Evolutionary conservation across 2,113 vertebrate genomes (phyloP).

Genomic region (Aythya baeri): DNA sequence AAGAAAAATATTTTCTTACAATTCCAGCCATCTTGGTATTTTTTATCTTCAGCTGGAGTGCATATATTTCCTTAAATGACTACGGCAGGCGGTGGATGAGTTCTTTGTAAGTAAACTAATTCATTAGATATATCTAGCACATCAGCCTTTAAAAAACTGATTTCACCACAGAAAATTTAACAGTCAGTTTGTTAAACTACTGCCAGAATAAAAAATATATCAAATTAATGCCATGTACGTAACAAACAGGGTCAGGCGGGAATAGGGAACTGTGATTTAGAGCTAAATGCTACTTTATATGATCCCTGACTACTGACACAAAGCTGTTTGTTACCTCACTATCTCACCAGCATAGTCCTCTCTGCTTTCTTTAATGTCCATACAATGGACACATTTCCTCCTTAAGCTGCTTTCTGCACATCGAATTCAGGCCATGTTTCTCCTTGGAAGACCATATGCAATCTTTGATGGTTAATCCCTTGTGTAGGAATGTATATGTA

Average conservation of each 20-base stretch:
- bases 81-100: not conserved
- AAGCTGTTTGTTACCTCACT: not conserved
- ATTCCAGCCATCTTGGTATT: not conserved
- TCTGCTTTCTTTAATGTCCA: not conserved
- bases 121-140: constrained; percentile 3
- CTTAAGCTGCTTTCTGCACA: not conserved
- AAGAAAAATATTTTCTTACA: not conserved
- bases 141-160: constrained; percentile 2
- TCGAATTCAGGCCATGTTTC: not conserved
- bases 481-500: not conserved
- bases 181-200: constrained; percentile 24
- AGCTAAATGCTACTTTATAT: not conserved
- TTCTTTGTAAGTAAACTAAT: not conserved
- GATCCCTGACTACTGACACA: not conserved
- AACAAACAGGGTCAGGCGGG: not conserved
- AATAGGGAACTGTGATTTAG: not conserved
- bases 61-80: not conserved
- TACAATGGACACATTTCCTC: not conserved
- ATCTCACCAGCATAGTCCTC: not conserved
- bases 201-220: constrained; percentile 33
- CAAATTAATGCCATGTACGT: not conserved
- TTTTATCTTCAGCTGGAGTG: not conserved
- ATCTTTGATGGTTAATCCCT: not conserved
- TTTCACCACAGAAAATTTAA: constrained; percentile 22
- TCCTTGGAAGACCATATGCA: not conserved